These are phyloP conservation scores for Eudemis profundana DNA, from an alignment of 2,888 invertebrate genomes.

Conservation along the genomic window DNA sequence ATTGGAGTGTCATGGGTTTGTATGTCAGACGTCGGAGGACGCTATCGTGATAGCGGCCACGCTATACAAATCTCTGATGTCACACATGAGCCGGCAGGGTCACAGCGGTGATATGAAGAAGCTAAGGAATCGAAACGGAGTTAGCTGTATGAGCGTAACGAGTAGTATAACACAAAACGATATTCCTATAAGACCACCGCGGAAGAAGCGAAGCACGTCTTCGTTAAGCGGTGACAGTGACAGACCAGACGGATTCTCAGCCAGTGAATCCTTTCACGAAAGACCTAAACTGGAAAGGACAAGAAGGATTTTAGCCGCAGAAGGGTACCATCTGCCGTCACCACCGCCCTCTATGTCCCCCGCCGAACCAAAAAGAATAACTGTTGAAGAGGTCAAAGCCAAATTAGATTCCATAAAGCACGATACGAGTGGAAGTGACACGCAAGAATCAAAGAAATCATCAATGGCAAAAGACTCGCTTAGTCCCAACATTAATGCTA, in stretches of 20 bases:
- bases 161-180: conserved; percentile 84
- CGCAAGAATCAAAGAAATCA: conserved; percentile 83
- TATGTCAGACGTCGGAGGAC: conserved; percentile 95
- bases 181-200: conserved; percentile 89
- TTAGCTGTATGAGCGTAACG: conserved; percentile 91
- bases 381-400: conserved; percentile 85
- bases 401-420: conserved; percentile 82
- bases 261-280: conserved; percentile 77
- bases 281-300: conserved; percentile 82
- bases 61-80: conserved; percentile 94
- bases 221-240: conserved; percentile 87
- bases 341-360: conserved; percentile 66
- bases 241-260: conserved; percentile 81
- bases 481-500: conserved; percentile 54
- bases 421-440: conserved; percentile 79
- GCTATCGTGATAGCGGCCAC: conserved; percentile 96
- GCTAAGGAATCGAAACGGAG: conserved; percentile 89
- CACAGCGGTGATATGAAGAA: conserved; percentile 81
- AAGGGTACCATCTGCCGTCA: conserved; percentile 83
- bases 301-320: conserved; percentile 83
- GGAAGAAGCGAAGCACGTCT: conserved; percentile 89
- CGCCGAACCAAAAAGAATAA: conserved; percentile 75
- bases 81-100: conserved; percentile 89
- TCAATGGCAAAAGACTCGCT: conserved; percentile 63
- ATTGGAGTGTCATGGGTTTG: conserved; percentile 95